Base-by-base conservation (phyloP, 1,140 invertebrate species). In the Trachymyrmex cornetzi region DNA sequence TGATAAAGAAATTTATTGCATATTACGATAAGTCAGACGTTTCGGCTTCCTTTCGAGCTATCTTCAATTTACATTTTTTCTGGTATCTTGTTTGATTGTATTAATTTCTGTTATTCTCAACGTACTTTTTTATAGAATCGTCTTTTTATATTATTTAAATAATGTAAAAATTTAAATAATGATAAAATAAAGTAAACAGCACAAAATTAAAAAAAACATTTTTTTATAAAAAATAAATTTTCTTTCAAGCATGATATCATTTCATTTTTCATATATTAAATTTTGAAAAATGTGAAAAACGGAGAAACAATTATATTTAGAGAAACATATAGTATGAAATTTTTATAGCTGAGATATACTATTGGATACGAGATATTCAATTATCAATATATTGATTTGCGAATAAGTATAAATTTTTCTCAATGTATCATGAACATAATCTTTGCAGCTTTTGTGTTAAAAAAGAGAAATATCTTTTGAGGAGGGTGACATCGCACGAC, bases 391-490 rank as follows among this genome's bases (percentile, higher is more conserved):
- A 6, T 22, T 67, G 3, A 80, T 30, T 64, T 16, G 34, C 12
- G 7, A 9, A 67, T 14, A 53, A 66, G 34, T 34, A 55, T 22
- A 55, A 53, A 57, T 38, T 38, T 19, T 24, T 79, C 34, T 38
- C 0, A 9, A 77, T 64, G 19, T 11, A 48, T 14, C 24, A 12
- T 57, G n/a, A 53, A 55, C 53, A 22, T 80, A 67, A 67, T 69
- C 14, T 69, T 27, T 7, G 30, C 22, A 57, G 11, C 50, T 69
- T 44, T 44, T n/a, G 24, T 59, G 6, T 11, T 53, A 67, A 44
- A 72, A 59, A 81, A 69, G 7, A 66, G n/a, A 59, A 72, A 71
- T 63, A 74, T 72, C 48, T 48, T 27, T 48, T 27, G 30, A 74
- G 50, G 19, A 63, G 34, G 53, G 27, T 61, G 75, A 74, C 71